Evolutionary conservation across 2,888 invertebrate genomes (phyloP).

Genomic region (Cacoxenus indagator): DNA sequence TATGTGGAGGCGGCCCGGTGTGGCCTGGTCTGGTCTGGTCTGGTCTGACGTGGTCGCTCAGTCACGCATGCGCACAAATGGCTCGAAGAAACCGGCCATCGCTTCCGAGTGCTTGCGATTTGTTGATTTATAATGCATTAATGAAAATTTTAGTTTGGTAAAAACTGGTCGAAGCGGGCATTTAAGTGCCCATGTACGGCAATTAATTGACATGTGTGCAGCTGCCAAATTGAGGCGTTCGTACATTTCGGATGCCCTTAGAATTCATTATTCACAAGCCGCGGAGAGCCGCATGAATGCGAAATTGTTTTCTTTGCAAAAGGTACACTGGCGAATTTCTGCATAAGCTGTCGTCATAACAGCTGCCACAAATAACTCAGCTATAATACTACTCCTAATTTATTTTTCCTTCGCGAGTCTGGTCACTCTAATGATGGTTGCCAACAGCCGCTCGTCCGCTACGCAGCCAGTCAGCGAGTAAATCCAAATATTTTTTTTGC

Average conservation of each 20-base stretch:
- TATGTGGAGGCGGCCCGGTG: constrained; percentile 49
- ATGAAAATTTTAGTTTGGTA: constrained; percentile 45
- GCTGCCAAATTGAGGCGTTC: constrained; percentile 27
- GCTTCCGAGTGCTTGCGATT: background rate
- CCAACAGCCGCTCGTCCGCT: background rate
- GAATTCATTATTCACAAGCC: too few relatives aligned
- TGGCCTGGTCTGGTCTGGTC: background rate
- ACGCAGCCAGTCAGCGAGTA: background rate
- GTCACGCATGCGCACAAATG: background rate
- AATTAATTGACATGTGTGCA: constrained; percentile 36
- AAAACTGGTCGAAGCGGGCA: constrained; percentile 48
- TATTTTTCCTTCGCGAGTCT: background rate
- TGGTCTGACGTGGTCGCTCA: background rate
- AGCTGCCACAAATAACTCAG: too few relatives aligned
- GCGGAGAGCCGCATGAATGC: too few relatives aligned
- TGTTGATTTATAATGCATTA: constrained; percentile 46
- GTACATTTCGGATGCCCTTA: background rate
- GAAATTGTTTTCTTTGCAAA: too few relatives aligned
- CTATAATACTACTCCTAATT: background rate
- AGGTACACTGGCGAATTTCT: too few relatives aligned
- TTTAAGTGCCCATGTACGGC: constrained; percentile 23
- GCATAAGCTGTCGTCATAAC: too few relatives aligned
- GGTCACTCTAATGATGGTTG: background rate
- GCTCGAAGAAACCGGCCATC: constrained; percentile 41
- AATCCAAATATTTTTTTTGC: background rate